A percentile compares a stretch with the other conserved stretches of the same genome.
phyloP scores from a whole-genome alignment of 1,140 invertebrate genomes.

The Brachystomella parvula region DNA sequence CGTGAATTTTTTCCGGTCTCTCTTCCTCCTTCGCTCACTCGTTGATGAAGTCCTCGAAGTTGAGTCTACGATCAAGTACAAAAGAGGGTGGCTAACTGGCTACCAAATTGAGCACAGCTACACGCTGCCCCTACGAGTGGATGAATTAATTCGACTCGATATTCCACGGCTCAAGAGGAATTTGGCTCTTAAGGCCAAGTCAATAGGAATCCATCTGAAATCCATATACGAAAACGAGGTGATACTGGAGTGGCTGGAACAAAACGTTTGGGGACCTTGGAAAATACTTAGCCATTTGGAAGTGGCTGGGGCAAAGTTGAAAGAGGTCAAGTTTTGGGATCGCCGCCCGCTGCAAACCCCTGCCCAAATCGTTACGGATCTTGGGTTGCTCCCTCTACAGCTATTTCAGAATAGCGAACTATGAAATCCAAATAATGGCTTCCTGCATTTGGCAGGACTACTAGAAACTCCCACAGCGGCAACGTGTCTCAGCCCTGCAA shows the following conservation, averaged over 20 bases:
- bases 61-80: slow-evolving; percentile 23
- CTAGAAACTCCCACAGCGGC: too few relatives aligned
- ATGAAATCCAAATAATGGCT: too few relatives aligned
- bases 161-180: slow-evolving; percentile 29
- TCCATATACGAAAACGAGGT: slow-evolving; percentile 20
- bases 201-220: slow-evolving; percentile 28
- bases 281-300: slow-evolving; percentile 25
- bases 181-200: slow-evolving; percentile 26
- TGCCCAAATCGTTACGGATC: slow-evolving; percentile 25
- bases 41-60: slow-evolving; percentile 32
- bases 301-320: slow-evolving; percentile 22
- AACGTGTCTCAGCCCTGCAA: too few relatives aligned
- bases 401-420: not conserved
- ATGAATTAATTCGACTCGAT: slow-evolving; percentile 45
- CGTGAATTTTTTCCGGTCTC: slow-evolving; percentile 33
- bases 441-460: too few relatives aligned
- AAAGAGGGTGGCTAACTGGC: slow-evolving; percentile 62
- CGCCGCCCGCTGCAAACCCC: slow-evolving; percentile 27
- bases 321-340: slow-evolving; percentile 24
- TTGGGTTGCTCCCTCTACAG: slow-evolving; percentile 19
- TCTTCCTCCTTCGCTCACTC: slow-evolving; percentile 27
- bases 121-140: slow-evolving; percentile 61
- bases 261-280: slow-evolving; percentile 35
- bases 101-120: slow-evolving; percentile 72
- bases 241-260: slow-evolving; percentile 36